Conservation (phyloP, 2,888 invertebrate genomes). For the Shargacucullia verbasci region DNA sequence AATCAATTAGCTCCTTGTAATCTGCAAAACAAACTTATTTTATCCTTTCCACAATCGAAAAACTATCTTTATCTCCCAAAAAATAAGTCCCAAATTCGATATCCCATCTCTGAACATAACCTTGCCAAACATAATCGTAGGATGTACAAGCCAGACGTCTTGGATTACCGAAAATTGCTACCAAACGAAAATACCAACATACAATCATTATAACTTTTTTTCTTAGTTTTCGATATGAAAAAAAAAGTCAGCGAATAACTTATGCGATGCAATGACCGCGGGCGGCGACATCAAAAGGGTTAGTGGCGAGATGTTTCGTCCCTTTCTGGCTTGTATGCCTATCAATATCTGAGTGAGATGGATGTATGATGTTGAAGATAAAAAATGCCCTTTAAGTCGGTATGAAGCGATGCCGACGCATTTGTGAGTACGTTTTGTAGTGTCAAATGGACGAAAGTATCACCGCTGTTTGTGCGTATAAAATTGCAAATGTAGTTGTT, state of each 20-base stretch:
- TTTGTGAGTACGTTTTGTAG: conserved; percentile 59
- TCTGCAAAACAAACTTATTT: conserved; percentile 60
- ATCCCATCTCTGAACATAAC: conserved; percentile 25
- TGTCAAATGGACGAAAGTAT: conserved; percentile 65
- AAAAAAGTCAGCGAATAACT: conserved; percentile 76
- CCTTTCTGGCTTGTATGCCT: conserved; percentile 51
- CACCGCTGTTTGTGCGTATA: conserved; percentile 54
- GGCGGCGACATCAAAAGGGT: conserved; percentile 83
- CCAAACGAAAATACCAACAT: conserved; percentile 76
- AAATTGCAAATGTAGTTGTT: conserved; percentile 61
- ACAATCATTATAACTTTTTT: conserved; percentile 73
- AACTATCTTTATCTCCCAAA: conserved; percentile 32
- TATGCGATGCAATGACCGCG: conserved; percentile 81
- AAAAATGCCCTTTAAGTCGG: conserved; percentile 78
- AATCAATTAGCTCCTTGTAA: conserved; percentile 84
- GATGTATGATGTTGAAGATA: conserved; percentile 66
- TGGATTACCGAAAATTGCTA: conserved; percentile 83
- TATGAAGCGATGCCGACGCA: conserved; percentile 71
- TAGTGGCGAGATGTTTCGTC: conserved; percentile 73
- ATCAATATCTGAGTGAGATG: conserved; percentile 58
- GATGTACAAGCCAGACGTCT: conserved; percentile 71
- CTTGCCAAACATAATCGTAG: conserved; percentile 72
- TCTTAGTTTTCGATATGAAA: conserved; percentile 84
- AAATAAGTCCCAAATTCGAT: neutral
- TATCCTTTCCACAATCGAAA: conserved; percentile 21